Conservation (phyloP, 2,888 invertebrate species). For the Xanthorhoe spadicearia region DNA sequence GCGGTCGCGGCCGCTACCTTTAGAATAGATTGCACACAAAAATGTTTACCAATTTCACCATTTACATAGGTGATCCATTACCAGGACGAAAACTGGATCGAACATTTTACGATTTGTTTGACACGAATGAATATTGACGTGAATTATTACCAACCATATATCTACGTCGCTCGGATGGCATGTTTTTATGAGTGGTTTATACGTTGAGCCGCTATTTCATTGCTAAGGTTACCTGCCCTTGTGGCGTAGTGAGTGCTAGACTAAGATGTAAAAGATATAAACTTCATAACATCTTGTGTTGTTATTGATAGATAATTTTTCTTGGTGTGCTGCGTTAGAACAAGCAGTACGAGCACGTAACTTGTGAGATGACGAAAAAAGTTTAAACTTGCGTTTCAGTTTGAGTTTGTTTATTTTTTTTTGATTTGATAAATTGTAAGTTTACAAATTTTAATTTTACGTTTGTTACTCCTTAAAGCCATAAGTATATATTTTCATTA, state of each 20-base stretch:
- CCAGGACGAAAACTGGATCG: slow-evolving; percentile 45
- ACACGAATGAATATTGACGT: slow-evolving; percentile 69
- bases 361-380: too few relatives aligned
- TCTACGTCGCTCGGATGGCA: slow-evolving; percentile 53
- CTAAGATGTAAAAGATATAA: too few relatives aligned
- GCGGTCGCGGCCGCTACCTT: too few relatives aligned
- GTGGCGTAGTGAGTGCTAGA: not conserved
- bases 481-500: too few relatives aligned
- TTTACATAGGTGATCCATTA: slow-evolving; percentile 42
- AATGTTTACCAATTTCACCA: slow-evolving; percentile 7
- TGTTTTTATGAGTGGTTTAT: slow-evolving; percentile 67
- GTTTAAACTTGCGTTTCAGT: too few relatives aligned
- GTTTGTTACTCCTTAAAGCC: too few relatives aligned
- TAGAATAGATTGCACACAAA: not conserved
- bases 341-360: too few relatives aligned
- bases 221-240: not conserved
- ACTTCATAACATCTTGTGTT: too few relatives aligned
- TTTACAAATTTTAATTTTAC: too few relatives aligned
- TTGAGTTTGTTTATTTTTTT: not conserved
- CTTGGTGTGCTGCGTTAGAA: too few relatives aligned
- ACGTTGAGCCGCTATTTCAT: slow-evolving; percentile 8
- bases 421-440: too few relatives aligned
- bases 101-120: slow-evolving; percentile 72
- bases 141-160: slow-evolving; percentile 67
- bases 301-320: too few relatives aligned